Conservation (phyloP, 2,797 vertebrate genomes). For the Liparis tanakae region DNA sequence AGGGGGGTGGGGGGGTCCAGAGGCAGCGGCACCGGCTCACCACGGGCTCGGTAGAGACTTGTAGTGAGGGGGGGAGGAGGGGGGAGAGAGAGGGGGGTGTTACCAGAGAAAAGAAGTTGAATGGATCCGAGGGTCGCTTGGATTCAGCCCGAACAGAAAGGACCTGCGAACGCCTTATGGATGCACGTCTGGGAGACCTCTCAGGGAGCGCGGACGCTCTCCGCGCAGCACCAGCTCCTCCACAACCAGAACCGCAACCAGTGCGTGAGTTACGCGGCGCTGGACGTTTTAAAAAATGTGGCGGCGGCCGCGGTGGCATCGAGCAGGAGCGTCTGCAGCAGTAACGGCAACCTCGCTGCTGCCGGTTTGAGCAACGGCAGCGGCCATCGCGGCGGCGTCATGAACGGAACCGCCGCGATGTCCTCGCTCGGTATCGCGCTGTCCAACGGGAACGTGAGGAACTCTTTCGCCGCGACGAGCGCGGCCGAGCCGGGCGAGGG, state of each 20-base stretch:
- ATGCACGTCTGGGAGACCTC: conserved; percentile 99
- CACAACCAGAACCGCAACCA: conserved; percentile 82
- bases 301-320: conserved; percentile 75
- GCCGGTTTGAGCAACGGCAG: conserved; percentile 59
- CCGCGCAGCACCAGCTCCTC: conserved; percentile 84
- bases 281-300: conserved; percentile 81
- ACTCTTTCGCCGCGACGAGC: conserved; percentile 62
- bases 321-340: conserved; percentile 67
- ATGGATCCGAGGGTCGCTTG: conserved; percentile 99
- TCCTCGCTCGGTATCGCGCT: conserved; percentile 62
- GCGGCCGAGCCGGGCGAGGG: conserved; percentile 72
- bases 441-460: conserved; percentile 63
- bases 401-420: conserved; percentile 63
- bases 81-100: conserved; percentile 48
- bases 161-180: conserved; percentile 98
- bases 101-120: conserved; percentile 81
- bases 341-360: conserved; percentile 55
- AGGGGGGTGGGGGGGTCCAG: conserved; percentile 26
- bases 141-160: conserved; percentile 99
- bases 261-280: conserved; percentile 82
- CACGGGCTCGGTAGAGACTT: conserved; percentile 71
- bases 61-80: conserved; percentile 47
- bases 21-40: conserved; percentile 51
- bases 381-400: conserved; percentile 73
- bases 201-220: conserved; percentile 88